A percentile compares a stretch with the other conserved stretches of the same genome.
These are phyloP conservation scores for Ptychadena robeensis DNA, from an alignment of 2,797 vertebrate genomes.

Conservation along the genomic window DNA sequence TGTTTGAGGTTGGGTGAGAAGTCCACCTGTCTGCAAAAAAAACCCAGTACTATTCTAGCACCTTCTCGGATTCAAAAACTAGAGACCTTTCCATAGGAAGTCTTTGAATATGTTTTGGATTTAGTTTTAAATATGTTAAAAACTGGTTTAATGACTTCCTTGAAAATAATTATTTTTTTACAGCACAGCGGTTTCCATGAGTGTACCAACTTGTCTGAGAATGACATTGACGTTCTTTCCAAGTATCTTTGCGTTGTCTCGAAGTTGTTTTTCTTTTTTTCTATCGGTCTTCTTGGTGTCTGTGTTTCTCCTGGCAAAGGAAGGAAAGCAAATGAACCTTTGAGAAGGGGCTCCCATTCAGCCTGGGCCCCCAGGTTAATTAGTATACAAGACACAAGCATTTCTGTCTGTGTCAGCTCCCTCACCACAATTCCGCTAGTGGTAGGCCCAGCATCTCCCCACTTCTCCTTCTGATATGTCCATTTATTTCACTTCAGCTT, in stretches of 20 bases:
- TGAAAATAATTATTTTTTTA: too few species aligned
- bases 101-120: too few species aligned
- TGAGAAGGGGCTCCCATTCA: slow-evolving; percentile 16
- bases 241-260: neutral
- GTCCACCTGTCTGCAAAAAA: too few species aligned
- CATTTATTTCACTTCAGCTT: slow-evolving; percentile 4
- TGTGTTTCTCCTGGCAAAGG: slow-evolving; percentile 9
- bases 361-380: slow-evolving; percentile 76
- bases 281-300: neutral
- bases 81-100: too few species aligned
- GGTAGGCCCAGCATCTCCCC: slow-evolving; percentile 6
- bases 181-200: neutral
- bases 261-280: neutral
- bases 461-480: slow-evolving; percentile 17
- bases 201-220: neutral
- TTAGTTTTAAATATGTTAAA: too few species aligned
- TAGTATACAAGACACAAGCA: slow-evolving; percentile 53
- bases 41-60: too few species aligned
- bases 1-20: too few species aligned
- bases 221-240: neutral
- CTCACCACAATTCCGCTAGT: neutral
- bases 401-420: slow-evolving; percentile 15
- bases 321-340: neutral
- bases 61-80: too few species aligned
- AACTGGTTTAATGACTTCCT: neutral